phyloP scores from a whole-genome alignment of 2,113 vertebrate species.

The Cyprinus carpio region DNA sequence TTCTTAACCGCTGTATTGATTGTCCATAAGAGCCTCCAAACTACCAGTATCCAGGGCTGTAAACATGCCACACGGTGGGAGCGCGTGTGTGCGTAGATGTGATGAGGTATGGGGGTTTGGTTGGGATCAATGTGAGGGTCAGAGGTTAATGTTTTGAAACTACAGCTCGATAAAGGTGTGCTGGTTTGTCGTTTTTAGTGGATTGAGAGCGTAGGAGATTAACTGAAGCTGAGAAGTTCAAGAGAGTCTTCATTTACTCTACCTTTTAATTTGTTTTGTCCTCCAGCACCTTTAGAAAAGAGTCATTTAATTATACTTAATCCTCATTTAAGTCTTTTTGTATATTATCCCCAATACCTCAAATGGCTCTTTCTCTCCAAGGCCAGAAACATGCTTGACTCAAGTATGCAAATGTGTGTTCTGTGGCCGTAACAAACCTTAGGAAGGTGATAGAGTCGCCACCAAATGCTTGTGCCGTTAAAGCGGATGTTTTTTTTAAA shows the following conservation, averaged over 20 bases:
- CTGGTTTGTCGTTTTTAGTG: conserved; percentile 8
- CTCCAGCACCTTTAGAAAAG: neutral
- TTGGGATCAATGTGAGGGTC: conserved; percentile 39
- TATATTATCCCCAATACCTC: neutral
- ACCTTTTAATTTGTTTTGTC: neutral
- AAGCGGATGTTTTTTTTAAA: too few relatives aligned
- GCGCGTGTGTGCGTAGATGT: neutral
- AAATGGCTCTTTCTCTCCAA: neutral
- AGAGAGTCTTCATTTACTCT: conserved; percentile 1
- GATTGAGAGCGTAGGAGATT: neutral
- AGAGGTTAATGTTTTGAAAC: conserved; percentile 45
- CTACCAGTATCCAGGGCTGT: conserved; percentile 54
- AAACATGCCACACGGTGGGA: conserved; percentile 41
- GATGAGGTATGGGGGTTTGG: neutral
- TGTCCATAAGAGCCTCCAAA: conserved; percentile 54
- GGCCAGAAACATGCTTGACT: neutral
- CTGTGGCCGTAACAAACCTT: too few relatives aligned
- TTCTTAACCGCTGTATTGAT: conserved; percentile 60
- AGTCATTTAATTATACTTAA: neutral
- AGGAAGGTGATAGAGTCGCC: too few relatives aligned
- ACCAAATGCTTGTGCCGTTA: too few relatives aligned
- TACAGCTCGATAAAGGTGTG: conserved; percentile 43
- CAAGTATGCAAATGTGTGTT: too few relatives aligned
- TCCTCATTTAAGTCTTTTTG: neutral
- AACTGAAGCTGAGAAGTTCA: neutral